Evolutionary conservation across 2,113 vertebrate genomes (phyloP).

Genomic region (Hyaena hyaena): DNA sequence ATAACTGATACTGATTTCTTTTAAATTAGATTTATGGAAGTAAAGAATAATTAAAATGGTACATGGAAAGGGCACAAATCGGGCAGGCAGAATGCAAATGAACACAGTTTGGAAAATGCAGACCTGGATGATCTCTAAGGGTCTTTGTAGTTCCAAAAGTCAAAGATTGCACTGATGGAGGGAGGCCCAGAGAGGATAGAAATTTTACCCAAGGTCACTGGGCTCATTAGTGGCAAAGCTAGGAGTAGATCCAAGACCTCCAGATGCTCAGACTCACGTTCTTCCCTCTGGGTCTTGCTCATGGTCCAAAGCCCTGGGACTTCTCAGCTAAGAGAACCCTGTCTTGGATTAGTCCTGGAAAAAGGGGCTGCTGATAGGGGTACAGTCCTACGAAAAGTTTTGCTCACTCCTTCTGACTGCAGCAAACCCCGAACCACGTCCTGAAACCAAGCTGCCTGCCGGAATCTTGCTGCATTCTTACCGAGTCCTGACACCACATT

Average conservation of each 20-base stretch:
- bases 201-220: slow-evolving; percentile 69
- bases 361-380: not conserved
- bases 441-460: not conserved
- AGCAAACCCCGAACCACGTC: not conserved
- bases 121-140: not conserved
- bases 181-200: not conserved
- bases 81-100: not conserved
- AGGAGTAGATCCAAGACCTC: slow-evolving; percentile 64
- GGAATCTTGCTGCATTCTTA: not conserved
- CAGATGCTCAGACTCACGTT: slow-evolving; percentile 56
- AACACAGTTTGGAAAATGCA: not conserved
- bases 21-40: slow-evolving; percentile 19
- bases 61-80: not conserved
- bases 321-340: slow-evolving; percentile 46
- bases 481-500: slow-evolving; percentile 49
- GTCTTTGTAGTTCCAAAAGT: slow-evolving; percentile 49
- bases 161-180: slow-evolving; percentile 17
- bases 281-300: slow-evolving; percentile 56
- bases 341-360: not conserved
- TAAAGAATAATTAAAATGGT: not conserved
- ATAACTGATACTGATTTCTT: not conserved
- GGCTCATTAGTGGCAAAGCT: slow-evolving; percentile 74
- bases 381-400: not conserved
- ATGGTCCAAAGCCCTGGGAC: slow-evolving; percentile 46
- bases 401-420: not conserved